Evolutionary conservation across 2,113 vertebrate species (phyloP).

Genomic region (Sialia sialis): DNA sequence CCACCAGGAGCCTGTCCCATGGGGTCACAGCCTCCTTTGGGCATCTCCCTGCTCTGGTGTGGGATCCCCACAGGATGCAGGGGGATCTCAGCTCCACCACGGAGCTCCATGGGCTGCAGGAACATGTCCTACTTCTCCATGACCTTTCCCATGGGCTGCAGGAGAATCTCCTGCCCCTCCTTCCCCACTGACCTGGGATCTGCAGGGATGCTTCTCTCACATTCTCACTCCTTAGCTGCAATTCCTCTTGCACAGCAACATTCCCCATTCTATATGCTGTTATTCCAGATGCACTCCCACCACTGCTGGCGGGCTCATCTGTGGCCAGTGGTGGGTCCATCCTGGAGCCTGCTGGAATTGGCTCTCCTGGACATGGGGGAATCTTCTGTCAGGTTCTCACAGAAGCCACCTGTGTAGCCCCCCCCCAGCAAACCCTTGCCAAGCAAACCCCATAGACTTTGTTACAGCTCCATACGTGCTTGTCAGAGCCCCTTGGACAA

Average conservation of each 20-base stretch:
- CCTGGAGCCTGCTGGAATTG: background rate
- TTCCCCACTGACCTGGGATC: background rate
- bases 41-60: background rate
- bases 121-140: background rate
- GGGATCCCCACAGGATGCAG: background rate
- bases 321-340: background rate
- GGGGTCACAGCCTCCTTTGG: background rate
- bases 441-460: background rate
- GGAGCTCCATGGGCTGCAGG: background rate
- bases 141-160: background rate
- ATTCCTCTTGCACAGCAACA: background rate
- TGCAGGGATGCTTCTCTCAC: background rate
- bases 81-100: background rate
- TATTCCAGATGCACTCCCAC: background rate
- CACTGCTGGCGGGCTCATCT: background rate
- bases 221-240: background rate
- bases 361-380: background rate
- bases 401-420: background rate
- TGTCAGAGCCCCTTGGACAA: slow-evolving; percentile 37
- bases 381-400: background rate
- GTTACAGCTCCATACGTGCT: slow-evolving; percentile 33
- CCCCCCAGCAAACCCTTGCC: background rate
- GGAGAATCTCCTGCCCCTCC: background rate
- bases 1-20: background rate
- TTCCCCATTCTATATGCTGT: background rate